These are phyloP conservation scores for Tursiops truncatus DNA, from an alignment of 2,113 vertebrate genomes.

Conservation along the genomic window DNA sequence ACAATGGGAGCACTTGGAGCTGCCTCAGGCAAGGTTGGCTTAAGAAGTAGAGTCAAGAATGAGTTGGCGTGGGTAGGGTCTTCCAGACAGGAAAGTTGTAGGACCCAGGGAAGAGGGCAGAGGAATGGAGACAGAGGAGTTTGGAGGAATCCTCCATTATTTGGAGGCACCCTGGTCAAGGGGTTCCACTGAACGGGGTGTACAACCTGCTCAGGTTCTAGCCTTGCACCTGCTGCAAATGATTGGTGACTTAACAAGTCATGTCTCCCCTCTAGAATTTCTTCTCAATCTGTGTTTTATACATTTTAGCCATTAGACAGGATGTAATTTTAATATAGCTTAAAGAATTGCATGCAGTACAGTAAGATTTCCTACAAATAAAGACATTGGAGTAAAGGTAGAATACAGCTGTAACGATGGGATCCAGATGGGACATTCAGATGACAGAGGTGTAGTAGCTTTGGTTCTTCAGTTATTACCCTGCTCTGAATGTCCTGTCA, in stretches of 20 bases:
- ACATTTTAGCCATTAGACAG: neutral
- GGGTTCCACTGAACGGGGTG: fast-evolving
- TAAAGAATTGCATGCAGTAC: neutral
- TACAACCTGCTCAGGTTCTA: neutral
- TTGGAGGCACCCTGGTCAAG: neutral
- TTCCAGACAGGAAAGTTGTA: neutral
- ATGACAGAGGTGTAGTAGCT: neutral
- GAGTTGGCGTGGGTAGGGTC: neutral
- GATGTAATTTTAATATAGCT: neutral
- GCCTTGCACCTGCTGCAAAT: neutral
- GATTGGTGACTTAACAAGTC: neutral
- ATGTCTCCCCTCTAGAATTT: neutral
- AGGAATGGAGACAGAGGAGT: neutral
- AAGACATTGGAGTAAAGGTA: neutral
- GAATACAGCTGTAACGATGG: neutral
- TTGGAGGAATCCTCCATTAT: too few relatives aligned
- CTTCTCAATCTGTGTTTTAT: neutral
- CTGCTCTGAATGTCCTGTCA: neutral
- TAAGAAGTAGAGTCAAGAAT: neutral
- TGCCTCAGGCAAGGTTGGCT: neutral
- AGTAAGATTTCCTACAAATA: neutral
- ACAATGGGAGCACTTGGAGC: fast-evolving
- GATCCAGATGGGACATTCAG: neutral
- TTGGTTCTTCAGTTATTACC: neutral
- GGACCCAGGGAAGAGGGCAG: neutral